phyloP scores from a whole-genome alignment of 1,140 invertebrate species.

The Tachypleus tridentatus region DNA sequence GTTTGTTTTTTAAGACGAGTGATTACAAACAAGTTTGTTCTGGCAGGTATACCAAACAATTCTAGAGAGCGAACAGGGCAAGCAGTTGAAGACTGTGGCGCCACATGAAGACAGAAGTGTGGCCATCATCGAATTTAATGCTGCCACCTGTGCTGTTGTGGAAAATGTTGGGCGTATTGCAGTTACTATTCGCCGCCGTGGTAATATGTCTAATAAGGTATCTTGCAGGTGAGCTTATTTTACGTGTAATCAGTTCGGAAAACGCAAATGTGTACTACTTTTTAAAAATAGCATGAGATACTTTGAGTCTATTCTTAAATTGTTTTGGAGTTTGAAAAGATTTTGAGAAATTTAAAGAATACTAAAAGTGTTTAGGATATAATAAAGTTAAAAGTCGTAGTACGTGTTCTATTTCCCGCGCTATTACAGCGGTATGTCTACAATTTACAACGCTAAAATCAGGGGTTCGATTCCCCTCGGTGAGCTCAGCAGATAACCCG shows the following conservation, averaged over 20 bases:
- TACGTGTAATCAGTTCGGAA: slow-evolving; percentile 2
- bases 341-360: no score
- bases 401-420: no score
- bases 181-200: slow-evolving; percentile 41
- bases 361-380: no score
- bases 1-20: neutral
- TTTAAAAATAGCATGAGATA: no score
- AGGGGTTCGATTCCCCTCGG: no score
- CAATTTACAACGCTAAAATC: no score
- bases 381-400: no score
- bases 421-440: no score
- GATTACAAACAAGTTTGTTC: neutral
- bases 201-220: slow-evolving; percentile 38
- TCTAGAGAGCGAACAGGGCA: slow-evolving; percentile 33
- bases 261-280: no score
- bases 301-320: no score
- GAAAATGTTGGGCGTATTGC: slow-evolving; percentile 46
- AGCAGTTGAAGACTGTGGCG: neutral
- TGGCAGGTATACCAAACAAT: slow-evolving; percentile 39
- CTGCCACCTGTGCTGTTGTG: slow-evolving; percentile 42
- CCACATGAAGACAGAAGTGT: slow-evolving; percentile 28
- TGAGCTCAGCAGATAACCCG: no score
- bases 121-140: slow-evolving; percentile 45
- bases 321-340: no score
- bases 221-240: slow-evolving; percentile 38